Evolutionary conservation across 2,113 vertebrate species (phyloP).

Genomic region (Naja naja): DNA sequence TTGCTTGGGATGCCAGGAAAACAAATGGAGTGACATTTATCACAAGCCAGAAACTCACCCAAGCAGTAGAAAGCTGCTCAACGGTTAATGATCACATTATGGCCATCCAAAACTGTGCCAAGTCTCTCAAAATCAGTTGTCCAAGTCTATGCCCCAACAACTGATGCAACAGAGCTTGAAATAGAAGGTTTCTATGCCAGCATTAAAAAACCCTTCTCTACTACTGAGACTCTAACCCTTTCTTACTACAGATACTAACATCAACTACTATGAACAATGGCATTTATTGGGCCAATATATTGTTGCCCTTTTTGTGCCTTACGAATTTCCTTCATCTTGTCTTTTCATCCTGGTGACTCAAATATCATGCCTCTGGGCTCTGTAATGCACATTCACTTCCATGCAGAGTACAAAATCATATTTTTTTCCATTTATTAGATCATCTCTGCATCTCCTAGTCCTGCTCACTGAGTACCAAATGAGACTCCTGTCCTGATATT

Average conservation of each 20-base stretch:
- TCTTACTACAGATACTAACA: not conserved
- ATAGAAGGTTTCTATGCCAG: not conserved
- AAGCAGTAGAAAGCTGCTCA: not conserved
- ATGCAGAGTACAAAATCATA: not conserved
- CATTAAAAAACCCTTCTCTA: not conserved
- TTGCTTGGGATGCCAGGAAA: not conserved
- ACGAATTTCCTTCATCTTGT: not conserved
- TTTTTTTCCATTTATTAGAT: not conserved
- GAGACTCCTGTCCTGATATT: not conserved
- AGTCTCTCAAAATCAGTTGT: not conserved
- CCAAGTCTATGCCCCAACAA: not conserved
- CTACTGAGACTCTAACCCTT: not conserved
- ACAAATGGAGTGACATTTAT: not conserved
- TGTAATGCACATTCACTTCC: not conserved
- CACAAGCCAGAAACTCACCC: not conserved
- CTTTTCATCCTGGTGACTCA: not conserved
- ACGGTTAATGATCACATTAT: not conserved
- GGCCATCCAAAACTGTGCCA: not conserved
- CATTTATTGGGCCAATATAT: not conserved
- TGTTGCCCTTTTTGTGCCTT: not conserved
- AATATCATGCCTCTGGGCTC: not conserved
- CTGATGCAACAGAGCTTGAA: not conserved
- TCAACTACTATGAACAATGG: not conserved
- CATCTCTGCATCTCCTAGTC: not conserved
- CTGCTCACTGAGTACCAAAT: not conserved